These are phyloP conservation scores for Tineola bisselliella DNA, from an alignment of 2,888 invertebrate species.

Conservation along the genomic window DNA sequence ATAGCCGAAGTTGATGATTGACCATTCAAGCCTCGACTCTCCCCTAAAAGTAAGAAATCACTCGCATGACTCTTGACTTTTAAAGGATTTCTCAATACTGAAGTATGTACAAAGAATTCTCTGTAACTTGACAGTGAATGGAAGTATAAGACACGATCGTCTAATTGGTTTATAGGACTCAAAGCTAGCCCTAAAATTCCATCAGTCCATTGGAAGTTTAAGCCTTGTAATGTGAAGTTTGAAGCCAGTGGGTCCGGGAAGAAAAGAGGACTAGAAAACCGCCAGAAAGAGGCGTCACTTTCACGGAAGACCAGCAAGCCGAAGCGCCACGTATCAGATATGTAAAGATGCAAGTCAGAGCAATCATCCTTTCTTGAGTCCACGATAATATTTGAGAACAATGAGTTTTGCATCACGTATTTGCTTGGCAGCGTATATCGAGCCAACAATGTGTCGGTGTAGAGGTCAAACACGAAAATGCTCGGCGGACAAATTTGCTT, in stretches of 20 bases:
- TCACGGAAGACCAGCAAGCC: slow-evolving; percentile 72
- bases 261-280: slow-evolving; percentile 74
- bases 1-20: slow-evolving; percentile 81
- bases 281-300: slow-evolving; percentile 68
- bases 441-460: slow-evolving; percentile 70
- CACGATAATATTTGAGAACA: slow-evolving; percentile 74
- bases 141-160: slow-evolving; percentile 76
- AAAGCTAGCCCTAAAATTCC: slow-evolving; percentile 81
- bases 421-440: slow-evolving; percentile 73
- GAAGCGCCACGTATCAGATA: slow-evolving; percentile 77
- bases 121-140: slow-evolving; percentile 85
- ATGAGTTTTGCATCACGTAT: slow-evolving; percentile 72
- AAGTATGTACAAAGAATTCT: slow-evolving; percentile 78
- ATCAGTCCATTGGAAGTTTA: slow-evolving; percentile 85
- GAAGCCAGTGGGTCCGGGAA: slow-evolving; percentile 79
- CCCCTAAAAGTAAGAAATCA: slow-evolving; percentile 46
- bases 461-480: slow-evolving; percentile 76
- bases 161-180: slow-evolving; percentile 58
- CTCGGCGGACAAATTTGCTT: slow-evolving; percentile 79
- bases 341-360: slow-evolving; percentile 71
- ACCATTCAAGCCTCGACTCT: slow-evolving; percentile 68
- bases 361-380: slow-evolving; percentile 70
- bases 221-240: slow-evolving; percentile 76
- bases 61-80: slow-evolving; percentile 36
- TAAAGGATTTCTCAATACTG: slow-evolving; percentile 70